phyloP scores from a whole-genome alignment of 2,797 vertebrate species.

The Varecia variegata region DNA sequence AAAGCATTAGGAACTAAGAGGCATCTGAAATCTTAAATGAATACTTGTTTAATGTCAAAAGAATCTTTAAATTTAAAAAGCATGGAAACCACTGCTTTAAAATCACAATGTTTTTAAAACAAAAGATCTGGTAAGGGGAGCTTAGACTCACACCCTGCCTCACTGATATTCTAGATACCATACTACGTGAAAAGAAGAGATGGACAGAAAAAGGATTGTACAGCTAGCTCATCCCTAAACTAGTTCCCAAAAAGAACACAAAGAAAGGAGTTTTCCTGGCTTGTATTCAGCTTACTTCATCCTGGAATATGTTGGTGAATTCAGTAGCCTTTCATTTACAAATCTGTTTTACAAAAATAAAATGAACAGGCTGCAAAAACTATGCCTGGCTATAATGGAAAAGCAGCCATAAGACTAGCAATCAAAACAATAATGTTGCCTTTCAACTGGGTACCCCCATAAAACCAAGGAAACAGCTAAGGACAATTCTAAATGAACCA shows the following conservation, averaged over 20 bases:
- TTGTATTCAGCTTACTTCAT: neutral
- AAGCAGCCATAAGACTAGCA: neutral
- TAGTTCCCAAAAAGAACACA: neutral
- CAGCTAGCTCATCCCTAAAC: neutral
- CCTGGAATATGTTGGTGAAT: neutral
- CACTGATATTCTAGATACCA: neutral
- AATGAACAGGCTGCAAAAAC: constrained; percentile 2
- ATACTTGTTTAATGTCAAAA: neutral
- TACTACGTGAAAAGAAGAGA: neutral
- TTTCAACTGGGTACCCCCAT: neutral
- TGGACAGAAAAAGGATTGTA: neutral
- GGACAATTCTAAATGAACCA: neutral
- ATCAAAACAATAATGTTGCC: neutral
- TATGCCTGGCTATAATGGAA: neutral
- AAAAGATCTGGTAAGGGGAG: neutral
- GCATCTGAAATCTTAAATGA: neutral
- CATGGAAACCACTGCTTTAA: neutral
- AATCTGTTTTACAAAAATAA: neutral
- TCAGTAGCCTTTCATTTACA: neutral
- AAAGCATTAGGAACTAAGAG: neutral
- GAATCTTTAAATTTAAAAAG: neutral
- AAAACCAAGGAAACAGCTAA: constrained; percentile 13
- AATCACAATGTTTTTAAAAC: neutral
- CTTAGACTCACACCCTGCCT: too few relatives aligned
- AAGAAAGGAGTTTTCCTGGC: neutral